These are phyloP conservation scores for Drosophila limbata DNA, from an alignment of 2,888 invertebrate species.

Conservation along the genomic window DNA sequence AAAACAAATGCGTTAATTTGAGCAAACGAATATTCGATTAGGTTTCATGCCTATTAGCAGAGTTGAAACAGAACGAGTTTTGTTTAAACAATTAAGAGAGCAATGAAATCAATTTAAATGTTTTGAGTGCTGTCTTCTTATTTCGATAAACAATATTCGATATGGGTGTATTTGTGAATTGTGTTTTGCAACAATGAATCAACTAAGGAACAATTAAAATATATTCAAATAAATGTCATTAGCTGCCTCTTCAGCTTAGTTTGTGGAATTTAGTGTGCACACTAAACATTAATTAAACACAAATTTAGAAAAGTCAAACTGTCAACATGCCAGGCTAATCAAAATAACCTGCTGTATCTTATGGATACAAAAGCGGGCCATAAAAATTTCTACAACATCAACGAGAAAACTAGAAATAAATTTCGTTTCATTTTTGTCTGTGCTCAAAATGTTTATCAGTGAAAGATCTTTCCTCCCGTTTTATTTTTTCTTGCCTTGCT, in stretches of 20 bases:
- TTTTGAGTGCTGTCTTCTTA: neutral
- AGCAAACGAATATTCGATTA: conserved; percentile 11
- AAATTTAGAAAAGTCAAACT: conserved; percentile 73
- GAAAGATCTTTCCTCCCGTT: conserved; percentile 42
- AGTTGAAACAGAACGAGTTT: conserved; percentile 21
- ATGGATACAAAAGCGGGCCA: conserved; percentile 51
- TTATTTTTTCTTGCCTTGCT: neutral
- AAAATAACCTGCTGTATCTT: conserved; percentile 69
- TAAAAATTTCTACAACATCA: conserved; percentile 33
- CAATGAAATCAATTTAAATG: conserved; percentile 1
- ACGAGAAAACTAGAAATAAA: conserved; percentile 34
- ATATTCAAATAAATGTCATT: conserved; percentile 5
- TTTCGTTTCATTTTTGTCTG: conserved; percentile 22
- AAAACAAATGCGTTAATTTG: conserved; percentile 14
- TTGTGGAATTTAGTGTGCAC: conserved; percentile 51
- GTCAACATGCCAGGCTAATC: conserved; percentile 70
- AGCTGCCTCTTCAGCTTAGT: conserved; percentile 13
- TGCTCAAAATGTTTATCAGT: conserved; percentile 28
- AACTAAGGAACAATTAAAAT: neutral
- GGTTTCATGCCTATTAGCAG: conserved; percentile 10
- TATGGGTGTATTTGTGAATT: neutral
- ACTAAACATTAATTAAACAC: conserved; percentile 65
- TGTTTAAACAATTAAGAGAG: conserved; percentile 5
- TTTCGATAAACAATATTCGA: neutral
- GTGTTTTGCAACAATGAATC: conserved; percentile 6